Evolutionary conservation across 2,113 vertebrate genomes (phyloP).

Genomic region (Neopipo cinnamomea): DNA sequence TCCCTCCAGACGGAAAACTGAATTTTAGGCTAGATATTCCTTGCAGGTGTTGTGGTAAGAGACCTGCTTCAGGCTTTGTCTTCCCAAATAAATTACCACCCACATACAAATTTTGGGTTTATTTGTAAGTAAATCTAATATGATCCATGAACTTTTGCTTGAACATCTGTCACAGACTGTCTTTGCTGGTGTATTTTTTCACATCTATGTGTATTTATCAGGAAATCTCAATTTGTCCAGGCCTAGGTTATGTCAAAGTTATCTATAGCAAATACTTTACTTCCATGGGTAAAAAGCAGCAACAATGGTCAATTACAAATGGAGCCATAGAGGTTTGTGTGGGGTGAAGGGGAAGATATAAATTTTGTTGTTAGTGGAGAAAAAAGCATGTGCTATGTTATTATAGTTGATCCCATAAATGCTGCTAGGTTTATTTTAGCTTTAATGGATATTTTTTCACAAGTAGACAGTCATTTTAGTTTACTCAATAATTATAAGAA

Average conservation of each 20-base stretch:
- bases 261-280: background rate
- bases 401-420: background rate
- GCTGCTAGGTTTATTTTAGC: background rate
- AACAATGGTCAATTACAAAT: background rate
- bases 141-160: background rate
- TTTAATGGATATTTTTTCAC: background rate
- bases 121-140: background rate
- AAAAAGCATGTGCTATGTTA: background rate
- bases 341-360: background rate
- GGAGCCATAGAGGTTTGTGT: background rate
- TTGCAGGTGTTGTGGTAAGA: conserved; percentile 31
- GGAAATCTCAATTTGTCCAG: background rate
- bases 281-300: background rate
- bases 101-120: background rate
- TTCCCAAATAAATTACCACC: background rate
- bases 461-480: background rate
- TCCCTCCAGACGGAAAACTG: conserved; percentile 46
- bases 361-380: background rate
- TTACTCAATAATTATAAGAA: background rate
- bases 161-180: background rate
- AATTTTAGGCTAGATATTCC: conserved; percentile 16
- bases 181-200: background rate
- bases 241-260: background rate
- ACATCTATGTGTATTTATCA: background rate
- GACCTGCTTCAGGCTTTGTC: background rate